Evolutionary conservation across 2,888 invertebrate species (phyloP), one percentile per base, ranked within the genome.

Genomic region (Ophioninae sp.): DNA sequence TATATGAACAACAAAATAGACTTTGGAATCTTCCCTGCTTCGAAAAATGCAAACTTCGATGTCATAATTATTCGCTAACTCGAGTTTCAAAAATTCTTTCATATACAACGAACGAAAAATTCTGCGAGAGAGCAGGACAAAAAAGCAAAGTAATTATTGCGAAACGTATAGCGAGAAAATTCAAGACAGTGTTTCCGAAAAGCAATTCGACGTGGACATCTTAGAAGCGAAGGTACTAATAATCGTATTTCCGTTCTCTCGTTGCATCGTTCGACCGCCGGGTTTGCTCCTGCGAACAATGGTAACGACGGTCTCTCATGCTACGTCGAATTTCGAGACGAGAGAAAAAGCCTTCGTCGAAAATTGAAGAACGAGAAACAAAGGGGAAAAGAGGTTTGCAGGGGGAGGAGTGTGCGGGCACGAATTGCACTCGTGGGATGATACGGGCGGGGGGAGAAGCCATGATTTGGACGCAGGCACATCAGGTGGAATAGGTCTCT

Each of bases 401-500:
- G 64, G 70, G 30, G 78, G 70, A 70, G 78, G 50, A 56, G 70
- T 44, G 56, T 7, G 20, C 17, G 39, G 7, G 21, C 41, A 44
- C 41, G 20, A 70, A 21, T 13, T 13, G 70, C 59, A 6, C 21
- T 73, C 7, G 21, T n/a, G 20, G 17, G 7, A 50, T 44, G n/a
- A 44, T 73, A 17, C 23, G 56, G 20, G 23, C 13, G 10, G 56
- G 56, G 50, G 59, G 30, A 30, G 50, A 62, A 39, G 21, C 41
- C 30, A n/a, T 61, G 68, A 78, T 57, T 57, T n/a, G 73, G 73
- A 56, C 20, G 41, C 50, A 76, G 59, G 75, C 23, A 37, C 70
- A 67, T 69, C 75, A 81, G 75, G 72, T 67, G 83, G 72, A 80
- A 76, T 20, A 70, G 23, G 30, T 30, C 75, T 64, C 83, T 59